Conservation (phyloP, 2,797 vertebrate species). For the Poecilia wingei region DNA sequence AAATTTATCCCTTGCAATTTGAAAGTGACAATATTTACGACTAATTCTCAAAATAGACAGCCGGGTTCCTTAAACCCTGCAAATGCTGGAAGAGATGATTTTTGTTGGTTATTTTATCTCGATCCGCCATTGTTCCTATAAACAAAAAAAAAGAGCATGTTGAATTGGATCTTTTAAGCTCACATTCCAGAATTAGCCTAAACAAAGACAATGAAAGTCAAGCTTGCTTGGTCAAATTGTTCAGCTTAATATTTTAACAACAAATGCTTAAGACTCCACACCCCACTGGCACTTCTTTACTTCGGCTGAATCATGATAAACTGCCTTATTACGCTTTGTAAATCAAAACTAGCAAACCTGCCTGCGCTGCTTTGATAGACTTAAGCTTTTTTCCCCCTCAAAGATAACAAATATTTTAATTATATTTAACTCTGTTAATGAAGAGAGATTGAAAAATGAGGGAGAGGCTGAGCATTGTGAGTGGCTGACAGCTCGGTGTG, state of each 20-base stretch:
- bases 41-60: slow-evolving; percentile 15
- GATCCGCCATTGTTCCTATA: background rate
- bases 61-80: background rate
- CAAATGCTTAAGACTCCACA: too few relatives aligned
- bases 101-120: background rate
- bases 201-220: background rate
- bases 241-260: background rate
- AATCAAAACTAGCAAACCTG: too few relatives aligned
- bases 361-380: too few relatives aligned
- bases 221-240: background rate
- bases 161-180: background rate
- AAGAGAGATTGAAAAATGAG: too few relatives aligned
- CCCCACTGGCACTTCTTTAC: too few relatives aligned
- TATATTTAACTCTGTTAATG: too few relatives aligned
- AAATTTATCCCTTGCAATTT: slow-evolving; percentile 32
- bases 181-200: background rate
- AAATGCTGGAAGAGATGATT: background rate
- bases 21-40: slow-evolving; percentile 47
- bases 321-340: too few relatives aligned
- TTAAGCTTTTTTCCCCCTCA: too few relatives aligned
- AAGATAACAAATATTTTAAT: too few relatives aligned
- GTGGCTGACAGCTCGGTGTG: too few relatives aligned
- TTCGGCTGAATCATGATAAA: too few relatives aligned
- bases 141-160: background rate
- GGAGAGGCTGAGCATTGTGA: too few relatives aligned